A percentile compares a stretch with the other conserved stretches of the same genome.
Evolutionary conservation across 2,797 vertebrate species (phyloP).

Genomic region (Myripristis jacobus): DNA sequence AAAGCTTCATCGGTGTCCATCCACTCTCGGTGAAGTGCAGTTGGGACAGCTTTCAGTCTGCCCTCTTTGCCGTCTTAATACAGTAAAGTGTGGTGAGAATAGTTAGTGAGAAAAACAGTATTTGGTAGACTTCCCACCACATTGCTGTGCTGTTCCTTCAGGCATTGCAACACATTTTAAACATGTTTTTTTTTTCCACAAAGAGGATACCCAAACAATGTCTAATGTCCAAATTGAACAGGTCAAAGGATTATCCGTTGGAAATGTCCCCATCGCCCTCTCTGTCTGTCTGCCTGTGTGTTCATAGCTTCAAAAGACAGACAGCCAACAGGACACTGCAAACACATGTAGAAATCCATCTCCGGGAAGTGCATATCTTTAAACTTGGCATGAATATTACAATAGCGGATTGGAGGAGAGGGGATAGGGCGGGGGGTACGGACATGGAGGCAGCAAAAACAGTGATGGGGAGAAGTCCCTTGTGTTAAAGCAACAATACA

Average conservation of each 20-base stretch:
- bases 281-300: slow-evolving; percentile 24
- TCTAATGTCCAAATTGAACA: slow-evolving; percentile 6
- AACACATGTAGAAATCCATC: slow-evolving; percentile 50
- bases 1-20: slow-evolving; percentile 66
- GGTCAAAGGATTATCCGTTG: slow-evolving; percentile 18
- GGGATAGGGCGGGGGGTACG: slow-evolving; percentile 5
- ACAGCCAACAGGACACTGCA: slow-evolving; percentile 28
- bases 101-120: slow-evolving; percentile 39
- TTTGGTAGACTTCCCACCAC: slow-evolving; percentile 64
- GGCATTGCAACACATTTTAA: slow-evolving; percentile 18
- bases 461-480: slow-evolving; percentile 31
- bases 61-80: neutral
- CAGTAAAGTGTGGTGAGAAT: slow-evolving; percentile 20
- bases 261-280: slow-evolving; percentile 31
- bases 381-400: slow-evolving; percentile 51
- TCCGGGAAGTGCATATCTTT: slow-evolving; percentile 54
- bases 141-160: slow-evolving; percentile 43
- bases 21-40: slow-evolving; percentile 41
- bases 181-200: slow-evolving; percentile 38
- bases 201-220: slow-evolving; percentile 28
- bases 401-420: slow-evolving; percentile 41
- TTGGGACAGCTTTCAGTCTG: slow-evolving; percentile 38
- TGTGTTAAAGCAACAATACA: slow-evolving; percentile 59
- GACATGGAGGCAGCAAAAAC: slow-evolving; percentile 17
- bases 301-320: slow-evolving; percentile 31